Percentiles rank a stretch among this genome's conserved stretches.
phyloP scores from a whole-genome alignment of 1,140 invertebrate genomes.

The Trialeurodes vaporariorum region DNA sequence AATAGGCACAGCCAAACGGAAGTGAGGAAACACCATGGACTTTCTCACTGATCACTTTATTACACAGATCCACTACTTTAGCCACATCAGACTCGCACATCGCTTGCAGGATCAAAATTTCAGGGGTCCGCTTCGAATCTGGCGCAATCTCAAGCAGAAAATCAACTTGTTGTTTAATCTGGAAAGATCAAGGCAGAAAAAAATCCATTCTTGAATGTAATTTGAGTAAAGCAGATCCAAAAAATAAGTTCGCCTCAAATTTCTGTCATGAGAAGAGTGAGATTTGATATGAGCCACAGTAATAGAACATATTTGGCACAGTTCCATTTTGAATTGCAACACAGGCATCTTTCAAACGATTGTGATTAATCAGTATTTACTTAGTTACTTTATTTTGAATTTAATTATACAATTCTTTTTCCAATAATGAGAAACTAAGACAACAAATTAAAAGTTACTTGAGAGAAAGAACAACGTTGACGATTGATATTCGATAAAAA shows the following conservation, averaged over 20 bases:
- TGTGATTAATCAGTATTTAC: too few species aligned
- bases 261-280: too few species aligned
- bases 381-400: too few species aligned
- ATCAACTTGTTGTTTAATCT: constrained; percentile 74
- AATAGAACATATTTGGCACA: too few species aligned
- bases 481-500: too few species aligned
- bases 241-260: background rate
- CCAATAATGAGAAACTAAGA: too few species aligned
- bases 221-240: constrained; percentile 1
- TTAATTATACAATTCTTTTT: too few species aligned
- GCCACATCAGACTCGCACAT: constrained; percentile 46
- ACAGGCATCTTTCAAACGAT: too few species aligned
- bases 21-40: constrained; percentile 45
- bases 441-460: too few species aligned
- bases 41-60: constrained; percentile 57
- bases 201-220: background rate
- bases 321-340: too few species aligned
- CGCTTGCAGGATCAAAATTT: constrained; percentile 55
- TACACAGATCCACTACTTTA: constrained; percentile 48
- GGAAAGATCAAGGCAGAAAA: constrained; percentile 33
- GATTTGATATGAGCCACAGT: too few species aligned
- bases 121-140: constrained; percentile 30
- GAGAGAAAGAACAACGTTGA: too few species aligned
- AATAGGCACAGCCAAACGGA: constrained; percentile 61
- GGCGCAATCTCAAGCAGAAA: constrained; percentile 65